Evolutionary conservation across 2,113 vertebrate genomes (phyloP), one percentile per base, ranked within the genome.

Genomic region (Rafetus swinhoei): DNA sequence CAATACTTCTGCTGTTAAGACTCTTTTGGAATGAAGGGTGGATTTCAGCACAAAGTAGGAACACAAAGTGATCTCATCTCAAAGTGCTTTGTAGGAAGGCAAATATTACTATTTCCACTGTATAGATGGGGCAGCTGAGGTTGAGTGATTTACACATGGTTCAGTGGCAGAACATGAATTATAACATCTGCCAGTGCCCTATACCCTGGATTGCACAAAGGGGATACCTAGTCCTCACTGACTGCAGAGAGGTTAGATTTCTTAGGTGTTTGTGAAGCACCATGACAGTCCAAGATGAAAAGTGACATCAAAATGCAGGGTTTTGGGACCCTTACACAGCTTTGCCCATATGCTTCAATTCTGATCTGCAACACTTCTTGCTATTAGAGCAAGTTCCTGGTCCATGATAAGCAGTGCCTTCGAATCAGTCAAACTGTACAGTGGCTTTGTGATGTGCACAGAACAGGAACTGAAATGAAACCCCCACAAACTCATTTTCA

Each of bases 121-220:
- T 76, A 25, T n/a, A 76, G 35, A 45, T 76, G 39, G 69, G 69
- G n/a, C 8, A 39, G 29, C 69, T 74, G 72, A 74, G 72, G 11
- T 39, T 45, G 35, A 77, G 6, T 77, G 45, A 77, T 5, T 77
- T 50, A 39, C 21, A 13, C 22, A 16, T 39, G 22, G 0, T 1
- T 57, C 54, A 2, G 1, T 82, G 50, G 60, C 55, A 62, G 25
- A 82, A 45, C 55, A 8, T 1, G 27, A 80, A n/a, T 7, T n/a
- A 52, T 22, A 45, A 21, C 9, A 25, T 14, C 29, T 59, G 69
- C 65, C 79, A 50, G 84, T 15, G 25, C n/a, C 25, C 9, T 32
- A 10, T 3, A 3, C 21, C 18, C 0, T 2, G 14, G 45, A 72
- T 22, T 2, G 10, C 10, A 3, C 13, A 16, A 25, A 55, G 39